phyloP scores from a whole-genome alignment of 1,140 invertebrate genomes.

The Holotrichia oblita region DNA sequence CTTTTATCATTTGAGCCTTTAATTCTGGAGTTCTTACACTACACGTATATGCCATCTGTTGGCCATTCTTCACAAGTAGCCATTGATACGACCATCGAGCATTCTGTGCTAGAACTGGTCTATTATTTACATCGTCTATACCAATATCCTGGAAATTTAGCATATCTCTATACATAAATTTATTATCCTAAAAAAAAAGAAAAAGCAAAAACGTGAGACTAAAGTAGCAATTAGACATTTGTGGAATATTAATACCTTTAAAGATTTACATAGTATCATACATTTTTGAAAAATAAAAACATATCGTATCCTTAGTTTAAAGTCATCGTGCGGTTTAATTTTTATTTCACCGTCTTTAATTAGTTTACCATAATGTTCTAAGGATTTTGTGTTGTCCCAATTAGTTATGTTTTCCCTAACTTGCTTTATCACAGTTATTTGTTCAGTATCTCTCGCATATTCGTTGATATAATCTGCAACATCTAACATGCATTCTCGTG shows the following conservation, averaged over 20 bases:
- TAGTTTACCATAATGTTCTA: constrained; percentile 90
- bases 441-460: constrained; percentile 96
- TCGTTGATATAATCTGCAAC: constrained; percentile 98
- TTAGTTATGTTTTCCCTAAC: constrained; percentile 85
- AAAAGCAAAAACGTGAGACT: constrained; percentile 38
- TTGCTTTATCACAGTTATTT: constrained; percentile 88
- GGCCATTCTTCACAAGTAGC: constrained; percentile 83
- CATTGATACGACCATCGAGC: constrained; percentile 84
- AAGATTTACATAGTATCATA: constrained; percentile 92
- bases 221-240: not conserved
- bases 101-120: constrained; percentile 72
- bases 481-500: constrained; percentile 97
- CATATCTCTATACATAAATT: constrained; percentile 91
- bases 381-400: constrained; percentile 66
- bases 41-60: constrained; percentile 86
- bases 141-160: constrained; percentile 86
- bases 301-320: constrained; percentile 85
- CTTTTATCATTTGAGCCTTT: constrained; percentile 91
- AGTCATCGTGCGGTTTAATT: constrained; percentile 90
- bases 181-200: constrained; percentile 87
- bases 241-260: constrained; percentile 41
- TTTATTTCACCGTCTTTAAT: constrained; percentile 93
- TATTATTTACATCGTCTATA: constrained; percentile 79
- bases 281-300: constrained; percentile 98
- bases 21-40: constrained; percentile 89